These are phyloP conservation scores for Corapipo altera DNA, from an alignment of 2,113 vertebrate genomes.

Conservation along the genomic window DNA sequence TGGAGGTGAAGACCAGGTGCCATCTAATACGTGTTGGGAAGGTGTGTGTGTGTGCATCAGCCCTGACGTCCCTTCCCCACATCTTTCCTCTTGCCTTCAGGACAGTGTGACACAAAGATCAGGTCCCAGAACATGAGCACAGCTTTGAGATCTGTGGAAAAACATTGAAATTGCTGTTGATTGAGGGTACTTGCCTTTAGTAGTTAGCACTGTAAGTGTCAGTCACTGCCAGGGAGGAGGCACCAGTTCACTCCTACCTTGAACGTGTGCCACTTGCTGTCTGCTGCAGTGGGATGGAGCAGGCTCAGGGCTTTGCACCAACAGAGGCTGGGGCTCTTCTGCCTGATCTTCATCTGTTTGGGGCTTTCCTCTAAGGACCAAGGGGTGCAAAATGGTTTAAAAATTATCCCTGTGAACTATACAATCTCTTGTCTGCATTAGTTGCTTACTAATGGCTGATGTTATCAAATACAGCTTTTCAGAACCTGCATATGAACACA, in stretches of 20 bases:
- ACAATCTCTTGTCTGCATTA: neutral
- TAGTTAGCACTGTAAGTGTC: neutral
- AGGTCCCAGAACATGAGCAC: rapidly evolving
- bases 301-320: neutral
- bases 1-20: neutral
- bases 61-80: neutral
- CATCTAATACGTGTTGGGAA: rapidly evolving
- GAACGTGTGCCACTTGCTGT: rapidly evolving
- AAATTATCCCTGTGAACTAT: neutral
- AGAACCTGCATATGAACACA: neutral
- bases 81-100: rapidly evolving
- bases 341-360: neutral
- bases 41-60: rapidly evolving
- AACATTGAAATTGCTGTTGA: neutral
- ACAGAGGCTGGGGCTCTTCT: neutral
- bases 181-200: neutral
- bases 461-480: neutral
- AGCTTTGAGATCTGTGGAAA: neutral
- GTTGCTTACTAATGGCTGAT: neutral
- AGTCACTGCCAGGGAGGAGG: neutral
- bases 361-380: neutral
- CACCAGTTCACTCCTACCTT: neutral
- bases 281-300: neutral
- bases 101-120: neutral
- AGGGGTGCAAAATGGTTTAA: neutral